Percentiles rank a stretch among this genome's conserved stretches.
phyloP scores from a whole-genome alignment of 2,797 vertebrate genomes.

The Buphagus erythrorhynchus region DNA sequence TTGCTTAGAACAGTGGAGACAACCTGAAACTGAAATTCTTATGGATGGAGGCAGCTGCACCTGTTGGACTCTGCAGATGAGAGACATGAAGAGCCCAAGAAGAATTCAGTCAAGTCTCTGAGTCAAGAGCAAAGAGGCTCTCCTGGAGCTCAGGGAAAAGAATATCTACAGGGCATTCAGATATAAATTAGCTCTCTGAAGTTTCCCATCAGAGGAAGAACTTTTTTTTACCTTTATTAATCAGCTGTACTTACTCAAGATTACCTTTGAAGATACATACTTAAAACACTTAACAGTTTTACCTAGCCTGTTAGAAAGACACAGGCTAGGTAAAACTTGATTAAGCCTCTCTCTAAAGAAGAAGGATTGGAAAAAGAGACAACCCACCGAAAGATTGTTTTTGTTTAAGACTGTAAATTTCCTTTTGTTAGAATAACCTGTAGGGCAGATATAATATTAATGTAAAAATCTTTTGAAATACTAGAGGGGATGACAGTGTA shows the following conservation, averaged over 20 bases:
- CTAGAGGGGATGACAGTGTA: not conserved
- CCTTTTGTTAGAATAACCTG: constrained; percentile 8
- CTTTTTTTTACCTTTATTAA: not conserved
- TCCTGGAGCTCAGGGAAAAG: not conserved
- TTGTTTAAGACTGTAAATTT: not conserved
- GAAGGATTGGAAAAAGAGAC: not conserved
- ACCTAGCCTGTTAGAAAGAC: not conserved
- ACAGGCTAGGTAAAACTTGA: not conserved
- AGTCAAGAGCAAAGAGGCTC: not conserved
- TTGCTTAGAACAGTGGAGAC: not conserved
- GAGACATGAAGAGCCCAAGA: not conserved
- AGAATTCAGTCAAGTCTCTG: not conserved
- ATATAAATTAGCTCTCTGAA: not conserved
- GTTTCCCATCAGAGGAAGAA: not conserved
- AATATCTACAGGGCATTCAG: not conserved
- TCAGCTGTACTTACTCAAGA: not conserved
- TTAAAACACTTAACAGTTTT: not conserved
- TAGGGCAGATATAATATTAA: constrained; percentile 47
- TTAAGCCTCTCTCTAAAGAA: not conserved
- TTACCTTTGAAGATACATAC: not conserved
- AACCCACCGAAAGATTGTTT: not conserved
- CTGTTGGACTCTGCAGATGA: not conserved
- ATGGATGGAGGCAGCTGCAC: not conserved
- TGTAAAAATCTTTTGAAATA: constrained; percentile 49
- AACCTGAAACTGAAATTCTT: not conserved